Conservation (phyloP, 2,113 vertebrate species). For the Excalfactoria chinensis region DNA sequence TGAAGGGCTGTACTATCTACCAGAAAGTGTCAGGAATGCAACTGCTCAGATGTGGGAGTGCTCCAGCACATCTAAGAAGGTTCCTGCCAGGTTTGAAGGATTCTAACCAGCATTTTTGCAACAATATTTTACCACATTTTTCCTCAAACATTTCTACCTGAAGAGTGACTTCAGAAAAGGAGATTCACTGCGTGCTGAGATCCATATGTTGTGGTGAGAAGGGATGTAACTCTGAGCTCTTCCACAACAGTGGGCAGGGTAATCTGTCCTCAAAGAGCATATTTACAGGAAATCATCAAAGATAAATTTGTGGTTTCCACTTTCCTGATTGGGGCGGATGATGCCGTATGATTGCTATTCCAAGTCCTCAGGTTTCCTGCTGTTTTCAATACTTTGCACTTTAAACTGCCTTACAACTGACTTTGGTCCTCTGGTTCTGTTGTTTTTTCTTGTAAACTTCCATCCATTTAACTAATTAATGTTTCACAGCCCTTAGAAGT, state of each 20-base stretch:
- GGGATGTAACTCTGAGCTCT: constrained; percentile 27
- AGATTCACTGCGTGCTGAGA: constrained; percentile 46
- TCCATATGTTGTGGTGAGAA: constrained; percentile 23
- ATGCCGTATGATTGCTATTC: constrained; percentile 36
- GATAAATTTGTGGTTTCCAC: constrained; percentile 53
- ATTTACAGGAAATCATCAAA: constrained; percentile 65
- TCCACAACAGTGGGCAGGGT: constrained; percentile 46
- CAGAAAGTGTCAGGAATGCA: constrained; percentile 36
- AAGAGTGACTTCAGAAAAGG: neutral
- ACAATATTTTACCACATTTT: neutral
- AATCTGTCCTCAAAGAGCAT: constrained; percentile 56
- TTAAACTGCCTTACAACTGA: constrained; percentile 50
- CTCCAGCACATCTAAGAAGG: neutral
- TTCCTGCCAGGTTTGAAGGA: neutral
- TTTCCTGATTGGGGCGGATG: constrained; percentile 50
- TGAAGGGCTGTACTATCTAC: constrained; percentile 50
- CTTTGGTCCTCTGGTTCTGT: neutral
- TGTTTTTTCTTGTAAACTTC: neutral
- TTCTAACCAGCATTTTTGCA: neutral
- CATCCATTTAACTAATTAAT: constrained; percentile 53
- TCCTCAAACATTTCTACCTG: neutral
- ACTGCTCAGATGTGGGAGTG: neutral
- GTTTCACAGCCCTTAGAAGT: constrained; percentile 14
- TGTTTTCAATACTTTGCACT: constrained; percentile 61
- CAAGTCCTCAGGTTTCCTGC: constrained; percentile 44